Conservation (phyloP, 2,888 invertebrate species). For the Lasioglossum malachurum region DNA sequence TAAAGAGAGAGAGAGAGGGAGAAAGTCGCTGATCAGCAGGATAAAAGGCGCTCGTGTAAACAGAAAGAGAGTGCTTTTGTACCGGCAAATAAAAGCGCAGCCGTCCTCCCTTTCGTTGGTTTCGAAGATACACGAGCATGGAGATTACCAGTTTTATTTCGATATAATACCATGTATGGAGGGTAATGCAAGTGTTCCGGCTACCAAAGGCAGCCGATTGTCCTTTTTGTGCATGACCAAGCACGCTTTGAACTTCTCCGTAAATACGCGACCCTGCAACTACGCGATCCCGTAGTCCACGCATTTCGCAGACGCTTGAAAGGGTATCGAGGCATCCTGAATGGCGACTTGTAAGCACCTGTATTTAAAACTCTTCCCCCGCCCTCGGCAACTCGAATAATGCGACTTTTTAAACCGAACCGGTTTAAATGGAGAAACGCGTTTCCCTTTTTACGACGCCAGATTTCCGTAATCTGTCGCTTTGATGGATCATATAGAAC, state of each 20-base stretch:
- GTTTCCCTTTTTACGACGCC: not conserved
- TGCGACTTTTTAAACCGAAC: not conserved
- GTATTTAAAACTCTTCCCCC: not conserved
- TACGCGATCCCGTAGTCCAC: not conserved
- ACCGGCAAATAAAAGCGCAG: constrained; percentile 45
- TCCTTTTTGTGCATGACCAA: constrained; percentile 40
- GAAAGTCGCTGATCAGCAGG: constrained; percentile 52
- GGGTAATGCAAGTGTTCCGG: constrained; percentile 39
- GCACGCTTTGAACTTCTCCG: constrained; percentile 40
- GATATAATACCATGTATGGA: constrained; percentile 48
- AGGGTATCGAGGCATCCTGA: constrained; percentile 12
- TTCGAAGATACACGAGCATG: constrained; percentile 51
- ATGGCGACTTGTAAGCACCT: not conserved
- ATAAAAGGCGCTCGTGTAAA: constrained; percentile 59
- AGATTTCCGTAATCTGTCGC: not conserved
- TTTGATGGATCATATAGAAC: not conserved
- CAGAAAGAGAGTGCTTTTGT: constrained; percentile 56
- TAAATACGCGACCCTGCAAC: constrained; percentile 40
- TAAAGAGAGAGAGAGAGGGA: not conserved
- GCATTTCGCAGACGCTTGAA: constrained; percentile 8
- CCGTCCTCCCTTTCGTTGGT: constrained; percentile 18
- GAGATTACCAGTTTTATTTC: constrained; percentile 71
- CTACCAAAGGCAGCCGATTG: constrained; percentile 35
- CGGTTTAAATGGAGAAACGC: not conserved
- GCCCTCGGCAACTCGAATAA: too few relatives aligned